Evolutionary conservation across 1,140 invertebrate species (phyloP).

Genomic region (Saccostrea echinata): DNA sequence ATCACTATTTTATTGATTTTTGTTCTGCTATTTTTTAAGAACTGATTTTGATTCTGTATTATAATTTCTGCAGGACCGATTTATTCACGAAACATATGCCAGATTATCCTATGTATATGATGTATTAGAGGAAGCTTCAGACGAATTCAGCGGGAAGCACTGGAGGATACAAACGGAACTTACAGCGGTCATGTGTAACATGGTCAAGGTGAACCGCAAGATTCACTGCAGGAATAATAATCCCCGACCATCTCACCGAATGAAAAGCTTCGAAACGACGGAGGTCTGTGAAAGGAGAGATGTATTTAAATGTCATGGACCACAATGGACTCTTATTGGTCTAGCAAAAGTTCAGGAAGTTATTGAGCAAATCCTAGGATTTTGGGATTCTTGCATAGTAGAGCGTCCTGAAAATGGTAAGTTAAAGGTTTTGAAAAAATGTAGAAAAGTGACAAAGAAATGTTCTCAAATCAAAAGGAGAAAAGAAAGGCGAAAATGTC

Average conservation of each 20-base stretch:
- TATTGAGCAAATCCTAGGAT: not conserved
- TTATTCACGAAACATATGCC: slow-evolving; percentile 17
- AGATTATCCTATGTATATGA: not conserved
- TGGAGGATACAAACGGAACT: not conserved
- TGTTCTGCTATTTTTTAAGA: not conserved
- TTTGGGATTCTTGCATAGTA: not conserved
- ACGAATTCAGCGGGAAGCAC: not conserved
- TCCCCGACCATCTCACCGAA: not conserved
- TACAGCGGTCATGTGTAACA: not conserved
- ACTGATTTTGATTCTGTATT: not conserved
- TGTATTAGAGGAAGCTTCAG: not conserved
- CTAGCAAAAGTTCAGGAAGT: not conserved
- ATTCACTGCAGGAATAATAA: slow-evolving; percentile 12
- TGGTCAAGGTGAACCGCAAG: slow-evolving; percentile 1
- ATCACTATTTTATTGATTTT: not conserved
- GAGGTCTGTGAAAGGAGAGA: not conserved
- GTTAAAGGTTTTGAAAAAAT: not conserved
- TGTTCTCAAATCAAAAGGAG: not conserved
- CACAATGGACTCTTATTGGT: not conserved
- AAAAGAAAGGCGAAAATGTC: not conserved
- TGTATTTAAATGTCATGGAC: not conserved
- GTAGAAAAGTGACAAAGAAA: not conserved
- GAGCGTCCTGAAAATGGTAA: not conserved
- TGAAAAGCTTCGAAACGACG: not conserved
- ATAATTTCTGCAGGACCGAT: not conserved